These are phyloP conservation scores for Cordylochernes scorpioides DNA, from an alignment of 2,888 invertebrate genomes.

Conservation along the genomic window DNA sequence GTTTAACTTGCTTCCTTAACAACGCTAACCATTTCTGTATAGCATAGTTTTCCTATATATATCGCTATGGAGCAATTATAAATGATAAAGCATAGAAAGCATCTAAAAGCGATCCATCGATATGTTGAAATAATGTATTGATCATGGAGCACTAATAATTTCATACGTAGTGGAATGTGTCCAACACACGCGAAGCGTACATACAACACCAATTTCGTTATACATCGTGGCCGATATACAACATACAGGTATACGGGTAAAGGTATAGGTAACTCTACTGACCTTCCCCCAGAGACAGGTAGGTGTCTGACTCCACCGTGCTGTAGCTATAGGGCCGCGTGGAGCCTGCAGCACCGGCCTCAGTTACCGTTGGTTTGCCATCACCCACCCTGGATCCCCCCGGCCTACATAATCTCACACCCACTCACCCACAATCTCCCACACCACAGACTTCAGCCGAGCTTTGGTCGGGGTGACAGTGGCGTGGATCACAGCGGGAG, in stretches of 20 bases:
- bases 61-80: too few species aligned
- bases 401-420: not conserved
- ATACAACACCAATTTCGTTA: too few species aligned
- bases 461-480: slow-evolving; percentile 4
- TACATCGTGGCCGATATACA: too few species aligned
- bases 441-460: slow-evolving; percentile 6
- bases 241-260: not conserved
- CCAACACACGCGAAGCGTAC: not conserved
- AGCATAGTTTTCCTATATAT: too few species aligned
- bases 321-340: slow-evolving; percentile 7
- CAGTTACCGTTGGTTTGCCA: too few species aligned
- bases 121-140: not conserved
- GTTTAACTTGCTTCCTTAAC: too few species aligned
- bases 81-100: too few species aligned
- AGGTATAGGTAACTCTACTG: not conserved
- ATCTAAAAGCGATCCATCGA: too few species aligned
- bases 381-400: too few species aligned
- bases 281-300: slow-evolving; percentile 10
- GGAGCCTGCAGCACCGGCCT: slow-evolving; percentile 4
- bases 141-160: not conserved
- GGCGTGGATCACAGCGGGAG: slow-evolving; percentile 7
- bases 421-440: slow-evolving; percentile 13
- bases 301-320: slow-evolving; percentile 5
- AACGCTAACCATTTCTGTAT: too few species aligned
- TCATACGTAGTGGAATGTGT: not conserved